A percentile compares a stretch with the other conserved stretches of the same genome.
Conservation (phyloP, 2,113 vertebrate species). For the Orthonyx spaldingii region DNA sequence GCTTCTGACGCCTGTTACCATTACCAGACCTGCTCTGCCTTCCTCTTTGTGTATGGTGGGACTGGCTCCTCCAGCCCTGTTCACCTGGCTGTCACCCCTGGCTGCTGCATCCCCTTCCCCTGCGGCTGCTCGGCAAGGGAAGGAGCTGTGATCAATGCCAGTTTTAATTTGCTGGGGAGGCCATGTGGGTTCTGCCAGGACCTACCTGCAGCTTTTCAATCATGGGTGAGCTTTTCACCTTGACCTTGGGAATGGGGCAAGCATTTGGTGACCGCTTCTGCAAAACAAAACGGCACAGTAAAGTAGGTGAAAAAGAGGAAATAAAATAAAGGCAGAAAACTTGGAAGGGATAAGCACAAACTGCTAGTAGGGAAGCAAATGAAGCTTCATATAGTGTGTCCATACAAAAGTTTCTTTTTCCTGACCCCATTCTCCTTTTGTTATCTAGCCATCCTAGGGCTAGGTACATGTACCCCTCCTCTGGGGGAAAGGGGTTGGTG, state of each 20-base stretch:
- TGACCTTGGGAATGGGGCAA: conserved; percentile 67
- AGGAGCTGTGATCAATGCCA: not conserved
- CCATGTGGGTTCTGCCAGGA: not conserved
- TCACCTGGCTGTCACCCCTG: not conserved
- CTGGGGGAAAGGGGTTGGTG: not conserved
- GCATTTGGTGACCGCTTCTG: conserved; percentile 67
- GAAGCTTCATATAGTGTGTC: not conserved
- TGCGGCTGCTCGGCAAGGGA: not conserved
- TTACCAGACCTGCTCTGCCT: not conserved
- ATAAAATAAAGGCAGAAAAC: not conserved
- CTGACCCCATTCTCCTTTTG: not conserved
- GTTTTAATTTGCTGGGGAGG: not conserved
- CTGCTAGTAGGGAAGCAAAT: not conserved
- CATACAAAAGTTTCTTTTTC: not conserved
- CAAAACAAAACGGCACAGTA: not conserved
- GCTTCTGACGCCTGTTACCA: not conserved
- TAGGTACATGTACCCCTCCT: not conserved
- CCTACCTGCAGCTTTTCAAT: conserved; percentile 82
- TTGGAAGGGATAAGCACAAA: not conserved
- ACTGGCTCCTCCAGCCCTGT: not conserved
- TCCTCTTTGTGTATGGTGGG: not conserved
- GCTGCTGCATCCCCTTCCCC: not conserved
- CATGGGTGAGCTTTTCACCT: conserved; percentile 78
- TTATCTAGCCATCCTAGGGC: not conserved
- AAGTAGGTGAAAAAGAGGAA: not conserved